Base-by-base conservation (phyloP, 2,888 invertebrate genomes). In the Thelaira solivaga region DNA sequence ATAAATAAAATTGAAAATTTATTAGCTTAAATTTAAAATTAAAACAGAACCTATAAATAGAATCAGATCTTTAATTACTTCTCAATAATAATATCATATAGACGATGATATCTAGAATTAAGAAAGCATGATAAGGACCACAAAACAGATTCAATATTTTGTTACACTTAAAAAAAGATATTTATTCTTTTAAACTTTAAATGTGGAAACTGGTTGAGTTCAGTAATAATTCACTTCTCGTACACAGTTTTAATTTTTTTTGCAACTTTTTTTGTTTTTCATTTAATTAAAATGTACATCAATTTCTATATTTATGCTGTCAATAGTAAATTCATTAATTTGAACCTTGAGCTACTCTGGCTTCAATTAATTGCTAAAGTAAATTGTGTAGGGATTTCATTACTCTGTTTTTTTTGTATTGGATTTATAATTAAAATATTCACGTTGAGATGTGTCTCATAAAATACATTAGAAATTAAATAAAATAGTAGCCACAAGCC, bases 161-260 rank as follows among this genome's bases (percentile, higher is more conserved):
- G n/a, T n/a, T n/a, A n/a, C n/a, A n/a, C n/a, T n/a, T n/a, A n/a
- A n/a, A n/a, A n/a, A n/a, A n/a, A n/a, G n/a, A n/a, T n/a, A n/a
- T n/a, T n/a, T n/a, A n/a, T n/a, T n/a, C n/a, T n/a, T n/a, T n/a
- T n/a, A n/a, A n/a, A n/a, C n/a, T n/a, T n/a, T n/a, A n/a, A n/a
- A n/a, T n/a, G n/a, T n/a, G n/a, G n/a, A n/a, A n/a, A n/a, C n/a
- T n/a, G n/a, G n/a, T n/a, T n/a, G n/a, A n/a, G n/a, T 51, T 59
- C 6, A 51, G 59, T 51, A 69, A 24, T 61, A 51, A 41, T 61
- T 59, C 31, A 51, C 31, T n/a, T n/a, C n/a, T n/a, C n/a, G n/a
- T n/a, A n/a, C n/a, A n/a, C n/a, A n/a, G n/a, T n/a, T n/a, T 2
- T 10, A 10, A 8, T 13, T 5, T 13, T 13, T 20, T 20, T 49